Base-by-base conservation (phyloP, 2,888 invertebrate genomes). In the Pandemis corylana region DNA sequence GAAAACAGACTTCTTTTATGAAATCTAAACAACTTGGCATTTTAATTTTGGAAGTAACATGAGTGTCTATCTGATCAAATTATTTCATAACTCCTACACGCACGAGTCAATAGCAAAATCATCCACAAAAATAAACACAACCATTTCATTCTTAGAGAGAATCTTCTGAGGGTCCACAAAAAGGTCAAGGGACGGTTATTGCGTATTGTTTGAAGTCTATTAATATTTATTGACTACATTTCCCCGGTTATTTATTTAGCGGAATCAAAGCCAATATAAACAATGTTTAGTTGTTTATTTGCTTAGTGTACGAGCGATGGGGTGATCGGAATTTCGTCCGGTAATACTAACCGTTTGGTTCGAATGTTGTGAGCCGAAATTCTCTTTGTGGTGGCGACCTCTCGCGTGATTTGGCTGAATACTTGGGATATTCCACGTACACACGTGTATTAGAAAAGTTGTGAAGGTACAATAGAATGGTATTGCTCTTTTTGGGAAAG, bases 211-310 rank as follows among this genome's bases (percentile, higher is more conserved):
- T 63, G 44, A 68, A 41, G 63, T 67, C 15, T 42, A 63, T 68
- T 63, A 56, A 56, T 63, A 67, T 65, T 28, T 74, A 65, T 69
- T 51, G 56, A 51, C 65, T 66, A 49, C 65, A 61, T 67, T 72
- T 72, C 59, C 51, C 53, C 15, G 20, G 5, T 62, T 61, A 56
- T 75, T 67, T 67, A 53, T 62, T 67, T 36, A 36, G 70, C 61
- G 44, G 41, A 71, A 75, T 67, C 70, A 62, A 71, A 70, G 66
- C 70, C 71, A 75, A 75, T 67, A 70, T 62, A 71, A 73, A 68
- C 69, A 69, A 76, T 69, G 73, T 76, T 74, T 73, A 69, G 69
- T 64, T 75, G 76, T 77, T 77, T 77, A 76, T 75, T 73, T 76
- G 71, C 70, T 75, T 68, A 64, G 66, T 61, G 59, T 73, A 67